A percentile compares a stretch with the other conserved stretches of the same genome.
Conservation (phyloP, 2,888 invertebrate genomes). For the Drosophila mimica region DNA sequence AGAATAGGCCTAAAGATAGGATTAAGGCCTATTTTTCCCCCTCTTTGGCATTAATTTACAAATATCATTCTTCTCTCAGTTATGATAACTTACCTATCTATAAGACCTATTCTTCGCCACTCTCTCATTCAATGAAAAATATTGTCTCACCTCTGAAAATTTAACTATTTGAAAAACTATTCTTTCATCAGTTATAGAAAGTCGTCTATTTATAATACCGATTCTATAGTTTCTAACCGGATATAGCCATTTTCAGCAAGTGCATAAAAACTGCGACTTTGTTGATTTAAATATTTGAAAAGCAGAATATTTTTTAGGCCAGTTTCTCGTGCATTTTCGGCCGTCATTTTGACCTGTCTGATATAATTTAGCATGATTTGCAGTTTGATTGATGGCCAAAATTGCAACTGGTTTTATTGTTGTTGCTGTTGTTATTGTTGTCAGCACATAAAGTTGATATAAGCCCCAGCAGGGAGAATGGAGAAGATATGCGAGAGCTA, state of each 20-base stretch:
- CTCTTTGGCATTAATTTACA: neutral
- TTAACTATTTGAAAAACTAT: neutral
- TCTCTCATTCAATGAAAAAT: neutral
- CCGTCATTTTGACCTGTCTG: conserved; percentile 22
- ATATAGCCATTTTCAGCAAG: neutral
- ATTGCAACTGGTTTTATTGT: conserved; percentile 10
- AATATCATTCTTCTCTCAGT: neutral
- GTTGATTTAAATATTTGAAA: conserved; percentile 3
- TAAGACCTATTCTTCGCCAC: neutral
- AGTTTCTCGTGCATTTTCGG: conserved; percentile 10
- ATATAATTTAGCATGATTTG: conserved; percentile 67
- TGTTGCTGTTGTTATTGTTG: conserved; percentile 10
- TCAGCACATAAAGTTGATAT: conserved; percentile 23
- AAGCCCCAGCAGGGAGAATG: conserved; percentile 31
- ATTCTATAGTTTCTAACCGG: no score
- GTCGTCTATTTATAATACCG: neutral
- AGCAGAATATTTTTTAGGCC: conserved; percentile 5
- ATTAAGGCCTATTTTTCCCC: neutral
- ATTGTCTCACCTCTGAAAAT: neutral
- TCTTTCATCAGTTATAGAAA: neutral
- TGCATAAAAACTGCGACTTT: conserved; percentile 2
- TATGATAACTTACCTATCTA: neutral
- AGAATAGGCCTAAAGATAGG: no score
- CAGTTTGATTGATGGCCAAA: conserved; percentile 69
- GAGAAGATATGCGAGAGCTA: conserved; percentile 7